phyloP scores from a whole-genome alignment of 2,797 vertebrate species.

The Syngnathus rostellatus region DNA sequence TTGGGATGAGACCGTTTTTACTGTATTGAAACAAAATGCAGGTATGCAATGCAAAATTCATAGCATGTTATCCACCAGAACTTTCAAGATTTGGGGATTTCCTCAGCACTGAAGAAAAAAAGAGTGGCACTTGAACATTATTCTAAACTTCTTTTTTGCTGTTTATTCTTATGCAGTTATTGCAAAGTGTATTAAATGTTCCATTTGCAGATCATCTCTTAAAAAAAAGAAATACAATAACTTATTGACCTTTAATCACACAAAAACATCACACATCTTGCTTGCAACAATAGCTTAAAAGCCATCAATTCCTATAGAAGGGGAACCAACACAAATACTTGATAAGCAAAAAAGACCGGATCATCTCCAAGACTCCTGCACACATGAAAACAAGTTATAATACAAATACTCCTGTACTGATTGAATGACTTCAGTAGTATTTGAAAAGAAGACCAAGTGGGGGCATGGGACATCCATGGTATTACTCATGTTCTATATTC shows the following conservation, averaged over 20 bases:
- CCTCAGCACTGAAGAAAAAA: background rate
- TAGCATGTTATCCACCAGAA: background rate
- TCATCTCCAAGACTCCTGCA: slow-evolving; percentile 42
- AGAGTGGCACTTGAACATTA: background rate
- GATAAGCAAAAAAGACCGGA: slow-evolving; percentile 40
- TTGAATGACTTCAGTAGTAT: slow-evolving; percentile 77
- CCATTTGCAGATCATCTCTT: background rate
- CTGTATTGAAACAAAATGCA: slow-evolving; percentile 7
- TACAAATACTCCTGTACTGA: slow-evolving; percentile 62
- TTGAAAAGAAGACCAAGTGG: slow-evolving; percentile 46
- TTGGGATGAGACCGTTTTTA: slow-evolving; percentile 34
- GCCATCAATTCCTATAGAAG: slow-evolving; percentile 41
- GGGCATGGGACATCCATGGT: background rate
- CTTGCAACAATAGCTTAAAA: slow-evolving; percentile 60
- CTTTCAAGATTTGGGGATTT: background rate
- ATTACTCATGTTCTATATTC: too few relatives aligned
- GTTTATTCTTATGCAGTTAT: background rate
- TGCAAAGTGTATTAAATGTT: background rate
- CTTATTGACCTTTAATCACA: slow-evolving; percentile 75
- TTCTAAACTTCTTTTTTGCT: background rate
- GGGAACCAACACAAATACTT: slow-evolving; percentile 40
- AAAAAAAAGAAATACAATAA: slow-evolving; percentile 74
- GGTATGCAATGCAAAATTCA: slow-evolving; percentile 10
- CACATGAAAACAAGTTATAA: slow-evolving; percentile 53
- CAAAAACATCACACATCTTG: slow-evolving; percentile 57